These are phyloP conservation scores for Hecatera dysodea DNA, from an alignment of 2,888 invertebrate genomes.

Conservation along the genomic window DNA sequence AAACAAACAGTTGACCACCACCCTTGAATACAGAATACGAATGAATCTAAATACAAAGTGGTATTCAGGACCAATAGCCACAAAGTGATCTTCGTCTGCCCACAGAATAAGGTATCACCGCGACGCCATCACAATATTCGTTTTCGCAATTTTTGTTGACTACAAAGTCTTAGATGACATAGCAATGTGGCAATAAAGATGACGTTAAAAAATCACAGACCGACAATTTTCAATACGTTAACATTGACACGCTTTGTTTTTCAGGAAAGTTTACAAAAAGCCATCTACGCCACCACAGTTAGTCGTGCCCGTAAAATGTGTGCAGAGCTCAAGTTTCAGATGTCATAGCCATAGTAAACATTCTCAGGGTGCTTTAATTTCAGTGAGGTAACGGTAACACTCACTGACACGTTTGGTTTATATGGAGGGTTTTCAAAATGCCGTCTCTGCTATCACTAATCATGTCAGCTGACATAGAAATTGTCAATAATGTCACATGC, in stretches of 20 bases:
- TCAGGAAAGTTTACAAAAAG: too few relatives aligned
- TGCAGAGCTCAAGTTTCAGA: background rate
- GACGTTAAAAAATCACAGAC: too few relatives aligned
- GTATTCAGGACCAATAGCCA: conserved; percentile 6
- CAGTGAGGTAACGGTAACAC: background rate
- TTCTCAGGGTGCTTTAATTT: background rate
- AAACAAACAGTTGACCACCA: conserved; percentile 45
- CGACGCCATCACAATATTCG: too few relatives aligned
- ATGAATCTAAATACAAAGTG: conserved; percentile 31
- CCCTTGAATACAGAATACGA: conserved; percentile 37
- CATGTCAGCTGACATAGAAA: too few relatives aligned
- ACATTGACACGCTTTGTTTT: too few relatives aligned
- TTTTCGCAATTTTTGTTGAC: too few relatives aligned
- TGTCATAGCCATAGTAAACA: background rate
- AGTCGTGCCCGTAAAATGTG: background rate
- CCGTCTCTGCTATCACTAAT: background rate
- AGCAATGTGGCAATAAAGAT: too few relatives aligned
- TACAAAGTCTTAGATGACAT: too few relatives aligned
- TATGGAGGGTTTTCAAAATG: background rate
- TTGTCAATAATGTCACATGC: too few relatives aligned
- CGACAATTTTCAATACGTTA: too few relatives aligned
- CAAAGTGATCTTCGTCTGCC: conserved; percentile 25
- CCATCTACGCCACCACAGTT: background rate
- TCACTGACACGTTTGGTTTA: background rate
- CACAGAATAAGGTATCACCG: background rate